These are phyloP conservation scores for Cyclargus thomasi DNA, from an alignment of 1,140 invertebrate species.

Conservation along the genomic window DNA sequence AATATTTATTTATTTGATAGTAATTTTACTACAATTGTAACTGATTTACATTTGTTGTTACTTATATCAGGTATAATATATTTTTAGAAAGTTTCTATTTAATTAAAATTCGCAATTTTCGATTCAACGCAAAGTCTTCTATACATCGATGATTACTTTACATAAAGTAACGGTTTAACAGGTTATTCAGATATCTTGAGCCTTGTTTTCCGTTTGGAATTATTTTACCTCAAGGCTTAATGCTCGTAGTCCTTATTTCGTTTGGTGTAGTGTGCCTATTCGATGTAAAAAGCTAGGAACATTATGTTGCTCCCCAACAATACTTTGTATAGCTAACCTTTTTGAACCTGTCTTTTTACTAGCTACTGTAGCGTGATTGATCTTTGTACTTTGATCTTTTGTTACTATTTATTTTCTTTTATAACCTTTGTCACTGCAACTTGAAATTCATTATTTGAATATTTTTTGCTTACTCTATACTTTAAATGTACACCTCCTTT, in stretches of 20 bases:
- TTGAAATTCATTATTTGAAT: not conserved
- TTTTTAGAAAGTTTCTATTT: not conserved
- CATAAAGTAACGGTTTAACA: conserved; percentile 1
- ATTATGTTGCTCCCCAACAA: not conserved
- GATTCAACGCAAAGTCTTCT: not conserved
- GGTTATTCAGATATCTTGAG: not conserved
- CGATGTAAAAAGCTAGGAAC: too few species aligned
- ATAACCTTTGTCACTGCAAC: not conserved
- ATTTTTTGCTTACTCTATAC: too few species aligned
- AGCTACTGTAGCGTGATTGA: not conserved
- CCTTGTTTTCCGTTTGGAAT: too few species aligned
- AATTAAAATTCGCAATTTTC: not conserved
- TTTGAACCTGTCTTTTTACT: not conserved
- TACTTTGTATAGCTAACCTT: not conserved
- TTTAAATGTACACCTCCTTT: too few species aligned
- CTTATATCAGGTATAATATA: not conserved
- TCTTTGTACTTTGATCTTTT: not conserved
- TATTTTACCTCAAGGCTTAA: too few species aligned
- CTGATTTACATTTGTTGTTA: too few species aligned
- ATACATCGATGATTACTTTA: not conserved
- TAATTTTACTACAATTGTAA: too few species aligned
- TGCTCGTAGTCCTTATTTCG: too few species aligned
- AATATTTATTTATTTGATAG: too few species aligned
- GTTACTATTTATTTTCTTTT: not conserved
- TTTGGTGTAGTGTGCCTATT: too few species aligned